A percentile compares a stretch with the other conserved stretches of the same genome.
These are phyloP conservation scores for Marmota monax DNA, from an alignment of 2,113 vertebrate species.

Conservation along the genomic window DNA sequence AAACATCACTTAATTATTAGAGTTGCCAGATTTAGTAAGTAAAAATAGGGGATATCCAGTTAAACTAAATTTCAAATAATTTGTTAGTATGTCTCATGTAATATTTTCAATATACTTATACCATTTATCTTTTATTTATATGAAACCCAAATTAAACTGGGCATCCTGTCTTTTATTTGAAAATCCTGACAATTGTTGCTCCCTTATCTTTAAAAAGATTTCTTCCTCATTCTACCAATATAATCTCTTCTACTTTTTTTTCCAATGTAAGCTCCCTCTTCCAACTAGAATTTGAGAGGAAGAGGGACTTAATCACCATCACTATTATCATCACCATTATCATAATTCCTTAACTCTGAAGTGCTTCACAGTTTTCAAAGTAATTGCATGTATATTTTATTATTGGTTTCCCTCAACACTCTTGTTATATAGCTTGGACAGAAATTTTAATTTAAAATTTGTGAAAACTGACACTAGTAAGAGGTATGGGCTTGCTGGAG, in stretches of 20 bases:
- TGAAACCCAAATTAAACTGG: slow-evolving; percentile 44
- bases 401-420: neutral
- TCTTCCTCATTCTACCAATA: slow-evolving; percentile 13
- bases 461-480: slow-evolving; percentile 28
- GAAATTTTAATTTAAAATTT: slow-evolving; percentile 49
- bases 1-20: neutral
- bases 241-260: neutral
- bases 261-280: slow-evolving; percentile 27
- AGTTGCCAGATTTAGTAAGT: slow-evolving; percentile 10
- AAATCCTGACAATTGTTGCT: neutral
- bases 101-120: slow-evolving; percentile 9
- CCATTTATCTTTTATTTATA: neutral
- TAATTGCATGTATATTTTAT: neutral
- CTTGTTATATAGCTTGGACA: neutral
- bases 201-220: slow-evolving; percentile 21
- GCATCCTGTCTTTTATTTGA: slow-evolving; percentile 42
- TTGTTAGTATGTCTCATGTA: neutral
- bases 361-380: slow-evolving; percentile 57
- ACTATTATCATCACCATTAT: neutral
- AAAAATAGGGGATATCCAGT: neutral
- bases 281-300: slow-evolving; percentile 49
- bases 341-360: slow-evolving; percentile 39
- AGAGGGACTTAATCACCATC: neutral
- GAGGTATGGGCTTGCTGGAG: neutral
- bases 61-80: slow-evolving; percentile 36